Percentiles rank a stretch among this genome's conserved stretches.
Conservation (phyloP, 2,797 vertebrate genomes). For the Peromyscus attwateri region DNA sequence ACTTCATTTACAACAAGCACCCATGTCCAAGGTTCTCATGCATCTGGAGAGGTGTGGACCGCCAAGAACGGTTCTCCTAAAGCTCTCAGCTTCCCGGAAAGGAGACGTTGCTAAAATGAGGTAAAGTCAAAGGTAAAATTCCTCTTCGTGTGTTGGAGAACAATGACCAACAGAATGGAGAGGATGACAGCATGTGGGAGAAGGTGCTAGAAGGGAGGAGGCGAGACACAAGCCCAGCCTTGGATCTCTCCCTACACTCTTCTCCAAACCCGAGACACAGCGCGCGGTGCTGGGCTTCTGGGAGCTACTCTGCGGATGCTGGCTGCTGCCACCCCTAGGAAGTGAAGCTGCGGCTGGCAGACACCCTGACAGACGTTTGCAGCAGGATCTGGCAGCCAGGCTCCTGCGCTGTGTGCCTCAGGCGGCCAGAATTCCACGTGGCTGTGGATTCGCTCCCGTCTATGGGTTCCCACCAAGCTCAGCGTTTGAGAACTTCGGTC, state of each 20-base stretch:
- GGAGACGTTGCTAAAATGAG: background rate
- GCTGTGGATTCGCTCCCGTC: fast-evolving
- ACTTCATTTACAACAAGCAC: background rate
- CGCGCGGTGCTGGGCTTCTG: fast-evolving
- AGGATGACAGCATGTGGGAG: too few species aligned
- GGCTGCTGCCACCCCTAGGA: fast-evolving
- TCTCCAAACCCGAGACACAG: background rate
- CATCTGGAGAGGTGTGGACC: background rate
- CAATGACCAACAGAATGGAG: fast-evolving
- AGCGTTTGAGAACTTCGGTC: background rate
- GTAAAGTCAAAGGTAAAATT: background rate
- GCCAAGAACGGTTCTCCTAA: fast-evolving
- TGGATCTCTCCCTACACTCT: fast-evolving
- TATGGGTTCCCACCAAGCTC: fast-evolving
- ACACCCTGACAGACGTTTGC: too few species aligned
- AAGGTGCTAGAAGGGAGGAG: fast-evolving
- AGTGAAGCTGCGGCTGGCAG: background rate
- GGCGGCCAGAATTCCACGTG: background rate
- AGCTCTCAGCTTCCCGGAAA: background rate
- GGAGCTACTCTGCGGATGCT: fast-evolving
- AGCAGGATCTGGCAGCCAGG: fast-evolving
- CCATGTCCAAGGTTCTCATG: fast-evolving
- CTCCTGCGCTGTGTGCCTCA: fast-evolving
- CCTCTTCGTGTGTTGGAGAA: fast-evolving
- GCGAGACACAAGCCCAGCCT: fast-evolving